Evolutionary conservation across 1,140 invertebrate species (phyloP).

Genomic region (Heliconius nattereri): DNA sequence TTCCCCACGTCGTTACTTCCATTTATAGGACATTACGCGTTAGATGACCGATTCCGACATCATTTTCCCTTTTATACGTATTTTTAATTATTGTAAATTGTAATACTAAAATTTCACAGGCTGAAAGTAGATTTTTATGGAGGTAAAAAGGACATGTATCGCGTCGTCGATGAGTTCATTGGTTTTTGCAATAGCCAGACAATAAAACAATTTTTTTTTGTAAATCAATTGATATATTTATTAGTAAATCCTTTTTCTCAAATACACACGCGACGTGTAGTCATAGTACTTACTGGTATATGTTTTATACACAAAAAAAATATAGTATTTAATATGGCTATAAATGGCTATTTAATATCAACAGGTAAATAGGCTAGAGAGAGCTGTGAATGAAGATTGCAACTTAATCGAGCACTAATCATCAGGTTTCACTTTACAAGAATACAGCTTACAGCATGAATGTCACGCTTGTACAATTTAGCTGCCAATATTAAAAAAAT

Average conservation of each 20-base stretch:
- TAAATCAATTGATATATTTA: neutral
- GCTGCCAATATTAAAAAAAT: neutral
- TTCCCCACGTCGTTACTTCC: neutral
- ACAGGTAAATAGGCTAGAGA: slow-evolving; percentile 20
- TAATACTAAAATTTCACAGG: neutral
- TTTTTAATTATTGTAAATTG: no score
- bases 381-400: slow-evolving; percentile 18
- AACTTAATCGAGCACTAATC: slow-evolving; percentile 19
- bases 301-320: no score
- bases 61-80: no score
- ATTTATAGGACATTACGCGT: neutral
- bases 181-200: neutral
- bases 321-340: neutral
- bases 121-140: neutral
- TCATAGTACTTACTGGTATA: no score
- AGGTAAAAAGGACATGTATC: neutral
- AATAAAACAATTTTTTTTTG: neutral
- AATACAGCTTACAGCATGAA: slow-evolving; percentile 5
- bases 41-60: neutral
- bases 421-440: neutral
- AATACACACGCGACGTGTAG: no score
- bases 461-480: neutral
- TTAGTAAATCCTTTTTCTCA: neutral
- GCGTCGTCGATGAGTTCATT: neutral
- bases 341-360: slow-evolving; percentile 6